phyloP scores from a whole-genome alignment of 2,888 invertebrate genomes.

The Rhamphomyia laevipes region DNA sequence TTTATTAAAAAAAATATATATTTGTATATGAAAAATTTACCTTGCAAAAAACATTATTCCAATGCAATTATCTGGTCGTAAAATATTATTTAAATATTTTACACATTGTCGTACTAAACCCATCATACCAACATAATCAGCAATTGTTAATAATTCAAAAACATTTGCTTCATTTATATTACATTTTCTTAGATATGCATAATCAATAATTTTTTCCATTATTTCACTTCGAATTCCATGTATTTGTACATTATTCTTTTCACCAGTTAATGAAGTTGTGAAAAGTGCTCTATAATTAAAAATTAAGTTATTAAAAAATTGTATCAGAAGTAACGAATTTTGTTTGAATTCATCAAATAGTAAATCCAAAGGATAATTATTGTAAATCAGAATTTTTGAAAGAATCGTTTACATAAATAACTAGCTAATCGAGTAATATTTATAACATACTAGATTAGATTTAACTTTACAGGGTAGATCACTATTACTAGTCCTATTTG shows the following conservation, averaged over 20 bases:
- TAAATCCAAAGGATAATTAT: too few relatives aligned
- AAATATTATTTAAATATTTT: slow-evolving; percentile 54
- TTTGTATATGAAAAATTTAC: slow-evolving; percentile 25
- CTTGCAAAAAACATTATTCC: slow-evolving; percentile 75
- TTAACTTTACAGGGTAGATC: too few relatives aligned
- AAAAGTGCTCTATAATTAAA: slow-evolving; percentile 55
- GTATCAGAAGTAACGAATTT: too few relatives aligned
- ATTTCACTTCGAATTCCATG: slow-evolving; percentile 67
- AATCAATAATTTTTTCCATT: slow-evolving; percentile 68
- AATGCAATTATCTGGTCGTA: slow-evolving; percentile 69
- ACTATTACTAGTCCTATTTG: too few relatives aligned
- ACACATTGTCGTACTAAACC: slow-evolving; percentile 74
- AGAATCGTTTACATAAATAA: too few relatives aligned
- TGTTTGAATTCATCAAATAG: too few relatives aligned
- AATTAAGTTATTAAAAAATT: too few relatives aligned
- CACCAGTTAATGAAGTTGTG: slow-evolving; percentile 64
- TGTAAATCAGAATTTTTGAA: too few relatives aligned
- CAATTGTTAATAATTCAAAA: slow-evolving; percentile 65
- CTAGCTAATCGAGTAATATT: too few relatives aligned
- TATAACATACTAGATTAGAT: too few relatives aligned
- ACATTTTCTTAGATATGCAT: slow-evolving; percentile 71
- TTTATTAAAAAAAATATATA: not conserved
- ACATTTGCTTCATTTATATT: slow-evolving; percentile 68
- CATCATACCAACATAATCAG: slow-evolving; percentile 78
- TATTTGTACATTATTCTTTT: slow-evolving; percentile 57